Evolutionary conservation across 2,888 invertebrate genomes (phyloP).

Genomic region (Gortyna flavago): DNA sequence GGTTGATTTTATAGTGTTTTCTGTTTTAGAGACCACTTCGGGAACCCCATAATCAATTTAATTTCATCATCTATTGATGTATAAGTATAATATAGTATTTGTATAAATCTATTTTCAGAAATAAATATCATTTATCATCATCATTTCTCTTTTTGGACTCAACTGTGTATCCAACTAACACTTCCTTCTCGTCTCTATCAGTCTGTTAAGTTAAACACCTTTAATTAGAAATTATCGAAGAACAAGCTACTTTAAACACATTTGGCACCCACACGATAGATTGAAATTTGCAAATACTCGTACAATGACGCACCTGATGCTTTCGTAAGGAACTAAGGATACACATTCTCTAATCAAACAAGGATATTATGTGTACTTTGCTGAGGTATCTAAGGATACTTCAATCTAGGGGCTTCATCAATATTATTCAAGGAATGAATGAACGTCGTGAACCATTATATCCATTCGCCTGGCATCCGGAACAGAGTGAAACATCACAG

Average conservation of each 20-base stretch:
- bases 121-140: not conserved
- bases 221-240: constrained; percentile 13
- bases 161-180: not conserved
- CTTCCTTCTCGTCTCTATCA: not conserved
- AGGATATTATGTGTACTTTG: not conserved
- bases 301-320: constrained; percentile 19
- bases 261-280: constrained; percentile 10
- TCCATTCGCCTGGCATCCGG: constrained; percentile 7
- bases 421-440: constrained; percentile 17
- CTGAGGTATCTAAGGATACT: not conserved
- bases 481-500: constrained; percentile 21
- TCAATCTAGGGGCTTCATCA: not conserved
- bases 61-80: not conserved
- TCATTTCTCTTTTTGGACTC: not conserved
- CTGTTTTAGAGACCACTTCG: not conserved
- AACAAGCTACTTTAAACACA: constrained; percentile 18
- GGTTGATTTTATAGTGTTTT: not conserved
- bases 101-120: not conserved
- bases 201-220: constrained; percentile 22
- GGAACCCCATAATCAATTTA: not conserved
- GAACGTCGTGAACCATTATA: not conserved
- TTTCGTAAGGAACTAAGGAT: not conserved
- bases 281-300: constrained; percentile 24
- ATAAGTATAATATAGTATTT: not conserved
- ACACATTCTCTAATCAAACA: not conserved